Evolutionary conservation across 2,888 invertebrate species (phyloP).

Genomic region (Actias luna): DNA sequence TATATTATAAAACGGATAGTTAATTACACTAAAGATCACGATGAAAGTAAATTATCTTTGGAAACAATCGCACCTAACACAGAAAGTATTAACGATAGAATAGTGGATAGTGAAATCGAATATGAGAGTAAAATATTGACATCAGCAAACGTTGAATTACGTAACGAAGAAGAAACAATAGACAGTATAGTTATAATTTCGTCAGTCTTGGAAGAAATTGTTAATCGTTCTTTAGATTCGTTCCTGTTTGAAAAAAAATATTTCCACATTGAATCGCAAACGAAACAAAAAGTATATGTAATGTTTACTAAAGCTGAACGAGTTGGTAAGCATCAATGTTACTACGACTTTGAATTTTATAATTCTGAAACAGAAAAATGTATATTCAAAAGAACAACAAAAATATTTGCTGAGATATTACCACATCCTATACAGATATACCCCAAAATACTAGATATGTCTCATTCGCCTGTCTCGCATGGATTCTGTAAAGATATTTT

Average conservation of each 20-base stretch:
- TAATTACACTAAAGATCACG: slow-evolving; percentile 34
- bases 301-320: slow-evolving; percentile 56
- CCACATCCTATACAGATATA: slow-evolving; percentile 57
- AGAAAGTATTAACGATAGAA: slow-evolving; percentile 40
- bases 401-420: slow-evolving; percentile 58
- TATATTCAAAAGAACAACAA: slow-evolving; percentile 44
- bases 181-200: slow-evolving; percentile 34
- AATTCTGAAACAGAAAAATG: slow-evolving; percentile 41
- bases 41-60: slow-evolving; percentile 33
- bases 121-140: slow-evolving; percentile 30
- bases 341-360: slow-evolving; percentile 53
- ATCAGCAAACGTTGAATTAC: slow-evolving; percentile 19
- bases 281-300: slow-evolving; percentile 42
- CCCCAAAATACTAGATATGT: slow-evolving; percentile 63
- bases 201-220: slow-evolving; percentile 41
- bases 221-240: slow-evolving; percentile 49
- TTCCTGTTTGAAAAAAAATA: slow-evolving; percentile 56
- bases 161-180: slow-evolving; percentile 25
- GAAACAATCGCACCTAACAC: slow-evolving; percentile 36
- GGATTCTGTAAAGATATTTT: slow-evolving; percentile 56
- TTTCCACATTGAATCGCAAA: slow-evolving; percentile 40
- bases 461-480: slow-evolving; percentile 43
- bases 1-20: slow-evolving; percentile 47
- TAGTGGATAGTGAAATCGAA: slow-evolving; percentile 34
- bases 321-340: slow-evolving; percentile 59